Evolutionary conservation across 2,113 vertebrate species (phyloP).

Genomic region (Anseranas semipalmata): DNA sequence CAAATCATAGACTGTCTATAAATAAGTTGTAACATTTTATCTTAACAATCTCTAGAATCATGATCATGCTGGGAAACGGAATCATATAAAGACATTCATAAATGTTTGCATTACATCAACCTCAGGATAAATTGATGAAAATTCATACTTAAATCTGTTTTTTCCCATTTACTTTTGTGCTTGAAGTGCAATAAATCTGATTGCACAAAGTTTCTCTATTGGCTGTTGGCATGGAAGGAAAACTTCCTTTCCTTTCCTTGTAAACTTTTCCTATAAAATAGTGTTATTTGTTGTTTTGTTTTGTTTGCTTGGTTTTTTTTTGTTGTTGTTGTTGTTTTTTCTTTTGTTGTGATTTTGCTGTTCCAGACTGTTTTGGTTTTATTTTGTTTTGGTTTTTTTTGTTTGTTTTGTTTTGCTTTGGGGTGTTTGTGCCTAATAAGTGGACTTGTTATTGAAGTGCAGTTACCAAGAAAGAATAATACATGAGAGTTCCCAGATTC

Average conservation of each 20-base stretch:
- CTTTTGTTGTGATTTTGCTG: not conserved
- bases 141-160: not conserved
- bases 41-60: not conserved
- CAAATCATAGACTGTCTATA: conserved; percentile 3
- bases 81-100: not conserved
- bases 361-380: not conserved
- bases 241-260: not conserved
- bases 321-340: no score
- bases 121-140: not conserved
- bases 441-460: not conserved
- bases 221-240: not conserved
- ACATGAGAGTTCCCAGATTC: not conserved
- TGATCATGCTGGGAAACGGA: conserved; percentile 8
- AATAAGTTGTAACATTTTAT: conserved; percentile 23
- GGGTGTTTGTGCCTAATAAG: not conserved
- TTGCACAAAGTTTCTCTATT: not conserved
- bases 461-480: not conserved
- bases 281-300: not conserved
- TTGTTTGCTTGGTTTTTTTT: not conserved
- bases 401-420: no score
- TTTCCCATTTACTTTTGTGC: not conserved
- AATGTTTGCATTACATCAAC: not conserved
- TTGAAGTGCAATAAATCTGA: not conserved
- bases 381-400: not conserved
- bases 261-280: not conserved